These are phyloP conservation scores for Holothuria leucospilota DNA, from an alignment of 53 echinoderm and acorn worm species.

Conservation along the genomic window DNA sequence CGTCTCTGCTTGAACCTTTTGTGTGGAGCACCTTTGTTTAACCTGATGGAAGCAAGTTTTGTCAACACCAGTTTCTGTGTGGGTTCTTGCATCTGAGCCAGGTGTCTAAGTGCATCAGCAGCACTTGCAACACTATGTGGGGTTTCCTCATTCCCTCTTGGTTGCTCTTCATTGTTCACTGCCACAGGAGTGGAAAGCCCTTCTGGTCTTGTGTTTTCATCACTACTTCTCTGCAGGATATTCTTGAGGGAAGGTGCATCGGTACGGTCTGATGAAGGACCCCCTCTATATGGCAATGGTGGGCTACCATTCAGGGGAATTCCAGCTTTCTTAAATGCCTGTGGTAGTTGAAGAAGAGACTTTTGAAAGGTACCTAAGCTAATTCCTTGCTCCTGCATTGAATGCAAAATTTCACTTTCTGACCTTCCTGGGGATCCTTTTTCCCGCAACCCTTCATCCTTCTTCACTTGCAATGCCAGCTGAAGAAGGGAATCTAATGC, in stretches of 20 bases:
- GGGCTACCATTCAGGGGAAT: not conserved
- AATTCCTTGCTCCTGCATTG: slow-evolving; percentile 11
- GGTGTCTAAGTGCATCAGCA: slow-evolving; percentile 15
- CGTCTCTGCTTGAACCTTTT: not conserved
- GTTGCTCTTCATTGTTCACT: not conserved
- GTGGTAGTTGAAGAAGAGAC: slow-evolving; percentile 29
- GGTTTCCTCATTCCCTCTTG: not conserved
- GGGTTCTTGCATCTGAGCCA: slow-evolving; percentile 32
- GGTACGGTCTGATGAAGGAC: not conserved
- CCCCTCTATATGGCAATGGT: not conserved
- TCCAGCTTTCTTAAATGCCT: slow-evolving; percentile 16
- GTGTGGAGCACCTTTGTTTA: too few species aligned
- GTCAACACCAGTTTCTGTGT: not conserved
- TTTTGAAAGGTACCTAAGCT: slow-evolving; percentile 1
- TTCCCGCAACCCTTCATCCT: slow-evolving; percentile 7
- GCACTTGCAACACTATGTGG: slow-evolving; percentile 20
- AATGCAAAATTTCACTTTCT: slow-evolving; percentile 1
- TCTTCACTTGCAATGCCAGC: slow-evolving; percentile 26
- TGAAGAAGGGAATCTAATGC: slow-evolving; percentile 32
- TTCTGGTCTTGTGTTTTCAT: not conserved
- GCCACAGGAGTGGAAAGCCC: not conserved
- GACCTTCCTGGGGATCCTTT: not conserved
- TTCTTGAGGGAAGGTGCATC: slow-evolving; percentile 37
- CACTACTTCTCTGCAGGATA: not conserved
- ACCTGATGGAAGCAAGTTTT: too few species aligned